Conservation (phyloP, 1,140 invertebrate species). For the Luehdorfia chinensis region DNA sequence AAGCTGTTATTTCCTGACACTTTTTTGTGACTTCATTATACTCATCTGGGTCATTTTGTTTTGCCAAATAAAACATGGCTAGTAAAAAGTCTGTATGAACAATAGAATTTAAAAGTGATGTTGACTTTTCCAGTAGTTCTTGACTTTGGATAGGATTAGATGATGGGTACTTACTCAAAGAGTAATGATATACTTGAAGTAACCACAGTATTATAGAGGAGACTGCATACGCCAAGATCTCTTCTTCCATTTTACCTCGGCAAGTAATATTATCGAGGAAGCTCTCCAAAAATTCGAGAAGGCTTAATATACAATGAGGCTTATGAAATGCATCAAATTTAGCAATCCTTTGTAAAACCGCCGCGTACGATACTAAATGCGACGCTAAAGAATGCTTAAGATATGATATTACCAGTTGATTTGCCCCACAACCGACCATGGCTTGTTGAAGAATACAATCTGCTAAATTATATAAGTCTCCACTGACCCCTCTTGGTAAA, state of each 20-base stretch:
- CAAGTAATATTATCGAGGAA: slow-evolving; percentile 84
- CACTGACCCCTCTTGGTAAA: slow-evolving; percentile 89
- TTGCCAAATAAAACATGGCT: slow-evolving; percentile 90
- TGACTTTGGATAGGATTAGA: slow-evolving; percentile 75
- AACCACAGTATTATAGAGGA: slow-evolving; percentile 89
- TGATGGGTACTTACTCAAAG: slow-evolving; percentile 73
- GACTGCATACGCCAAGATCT: slow-evolving; percentile 84
- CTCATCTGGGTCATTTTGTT: slow-evolving; percentile 83
- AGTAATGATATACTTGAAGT: slow-evolving; percentile 85
- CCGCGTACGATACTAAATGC: slow-evolving; percentile 93
- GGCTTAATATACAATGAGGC: slow-evolving; percentile 90
- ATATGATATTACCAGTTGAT: slow-evolving; percentile 93
- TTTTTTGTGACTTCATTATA: slow-evolving; percentile 84
- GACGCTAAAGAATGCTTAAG: slow-evolving; percentile 94
- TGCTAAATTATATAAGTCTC: slow-evolving; percentile 93
- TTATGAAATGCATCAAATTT: slow-evolving; percentile 94
- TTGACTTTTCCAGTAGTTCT: slow-evolving; percentile 84
- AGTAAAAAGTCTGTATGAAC: slow-evolving; percentile 86
- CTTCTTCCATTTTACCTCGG: slow-evolving; percentile 89
- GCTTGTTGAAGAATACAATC: slow-evolving; percentile 96
- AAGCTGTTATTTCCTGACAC: slow-evolving; percentile 83
- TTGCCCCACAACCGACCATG: slow-evolving; percentile 93
- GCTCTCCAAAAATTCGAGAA: slow-evolving; percentile 90
- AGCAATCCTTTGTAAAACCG: slow-evolving; percentile 91
- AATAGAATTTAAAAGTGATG: slow-evolving; percentile 83